phyloP scores from a whole-genome alignment of 2,113 vertebrate species.

The Albula glossodonta region DNA sequence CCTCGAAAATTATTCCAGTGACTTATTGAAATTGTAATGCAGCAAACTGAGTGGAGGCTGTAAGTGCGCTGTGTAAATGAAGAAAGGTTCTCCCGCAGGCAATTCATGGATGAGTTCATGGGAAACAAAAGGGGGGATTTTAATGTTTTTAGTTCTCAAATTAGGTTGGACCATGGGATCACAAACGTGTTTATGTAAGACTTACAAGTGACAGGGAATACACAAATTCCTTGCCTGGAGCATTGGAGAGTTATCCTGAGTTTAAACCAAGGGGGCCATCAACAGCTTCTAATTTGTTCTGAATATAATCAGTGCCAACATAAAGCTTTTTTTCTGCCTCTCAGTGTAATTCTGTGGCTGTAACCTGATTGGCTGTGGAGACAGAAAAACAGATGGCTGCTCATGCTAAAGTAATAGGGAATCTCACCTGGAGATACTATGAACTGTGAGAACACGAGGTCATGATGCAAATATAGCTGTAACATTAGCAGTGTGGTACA shows the following conservation, averaged over 20 bases:
- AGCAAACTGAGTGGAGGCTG: neutral
- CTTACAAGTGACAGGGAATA: neutral
- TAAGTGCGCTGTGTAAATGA: neutral
- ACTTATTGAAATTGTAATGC: neutral
- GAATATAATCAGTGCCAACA: neutral
- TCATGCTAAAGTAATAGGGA: neutral
- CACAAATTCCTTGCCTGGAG: neutral
- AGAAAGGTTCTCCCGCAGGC: neutral
- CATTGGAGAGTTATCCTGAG: neutral
- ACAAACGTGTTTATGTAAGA: neutral
- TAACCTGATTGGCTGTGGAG: too few relatives aligned
- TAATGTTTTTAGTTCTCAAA: neutral
- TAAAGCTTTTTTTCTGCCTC: too few relatives aligned
- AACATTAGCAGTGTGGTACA: too few relatives aligned
- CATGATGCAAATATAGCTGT: too few relatives aligned
- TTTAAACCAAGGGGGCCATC: neutral
- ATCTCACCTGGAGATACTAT: neutral
- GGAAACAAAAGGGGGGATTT: neutral
- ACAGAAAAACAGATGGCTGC: neutral
- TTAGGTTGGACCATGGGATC: neutral
- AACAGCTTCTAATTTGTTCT: neutral
- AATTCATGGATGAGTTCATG: neutral
- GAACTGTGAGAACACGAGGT: too few relatives aligned
- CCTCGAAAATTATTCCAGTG: neutral
- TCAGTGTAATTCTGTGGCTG: too few relatives aligned